A percentile compares a stretch with the other conserved stretches of the same genome.
phyloP scores from a whole-genome alignment of 2,888 invertebrate genomes.

The Camponotus fellah region DNA sequence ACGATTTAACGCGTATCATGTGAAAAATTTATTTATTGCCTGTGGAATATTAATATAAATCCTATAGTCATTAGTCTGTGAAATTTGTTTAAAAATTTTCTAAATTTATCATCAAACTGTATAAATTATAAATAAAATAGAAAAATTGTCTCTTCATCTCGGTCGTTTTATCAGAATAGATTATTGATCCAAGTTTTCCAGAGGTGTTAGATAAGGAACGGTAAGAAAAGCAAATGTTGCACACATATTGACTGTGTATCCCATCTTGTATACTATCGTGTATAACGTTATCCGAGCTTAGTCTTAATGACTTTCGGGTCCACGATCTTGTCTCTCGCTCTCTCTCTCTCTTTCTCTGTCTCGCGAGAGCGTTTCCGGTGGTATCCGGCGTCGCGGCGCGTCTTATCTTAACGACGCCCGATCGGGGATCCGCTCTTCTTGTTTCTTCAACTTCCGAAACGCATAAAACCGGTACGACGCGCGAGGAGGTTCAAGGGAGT shows the following conservation, averaged over 20 bases:
- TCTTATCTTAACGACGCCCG: constrained; percentile 75
- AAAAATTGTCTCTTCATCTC: background rate
- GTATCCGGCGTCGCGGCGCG: constrained; percentile 70
- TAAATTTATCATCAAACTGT: background rate
- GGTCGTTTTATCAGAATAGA: background rate
- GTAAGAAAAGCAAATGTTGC: constrained; percentile 16
- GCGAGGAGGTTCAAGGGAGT: background rate
- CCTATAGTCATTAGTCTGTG: background rate
- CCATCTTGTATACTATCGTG: constrained; percentile 4
- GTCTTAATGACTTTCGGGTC: constrained; percentile 73
- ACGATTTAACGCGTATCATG: background rate
- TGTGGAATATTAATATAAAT: background rate
- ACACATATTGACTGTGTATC: constrained; percentile 23
- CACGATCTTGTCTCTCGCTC: constrained; percentile 33
- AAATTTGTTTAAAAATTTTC: background rate
- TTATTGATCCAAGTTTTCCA: background rate
- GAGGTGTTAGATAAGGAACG: background rate
- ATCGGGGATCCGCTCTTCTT: constrained; percentile 64
- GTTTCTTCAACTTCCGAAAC: constrained; percentile 79
- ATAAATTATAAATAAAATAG: background rate
- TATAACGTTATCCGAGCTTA: constrained; percentile 47
- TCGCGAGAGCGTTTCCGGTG: constrained; percentile 16
- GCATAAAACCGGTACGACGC: constrained; percentile 72
- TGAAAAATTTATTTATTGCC: background rate
- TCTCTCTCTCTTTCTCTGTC: background rate